Evolutionary conservation across 1,140 invertebrate species (phyloP), one percentile per base, ranked within the genome.

Genomic region (Trachymyrmex septentrionalis): DNA sequence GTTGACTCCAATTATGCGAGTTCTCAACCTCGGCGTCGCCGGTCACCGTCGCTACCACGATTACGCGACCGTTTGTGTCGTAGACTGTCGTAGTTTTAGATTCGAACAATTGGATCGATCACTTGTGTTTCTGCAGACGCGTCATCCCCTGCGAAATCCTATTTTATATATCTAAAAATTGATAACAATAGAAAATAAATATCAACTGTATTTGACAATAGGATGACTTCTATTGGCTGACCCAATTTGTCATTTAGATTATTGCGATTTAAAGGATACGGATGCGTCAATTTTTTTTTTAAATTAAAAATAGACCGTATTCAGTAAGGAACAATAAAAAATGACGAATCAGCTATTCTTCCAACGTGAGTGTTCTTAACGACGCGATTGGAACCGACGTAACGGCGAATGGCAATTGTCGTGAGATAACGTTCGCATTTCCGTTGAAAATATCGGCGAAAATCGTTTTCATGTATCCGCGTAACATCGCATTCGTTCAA

Each of bases 1-100:
- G 92, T 92, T 93, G 92, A 92, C 80, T 93, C 86, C 90, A 93
- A 93, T 93, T 93, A 93, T 92, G 88, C 87, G 88, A 92, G 91
- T 91, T 93, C 92, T 92, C 91, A 93, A 92, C 91, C 80, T 89
- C 89, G 86, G 44, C 84, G 78, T 73, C 87, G 72, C 30, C 30
- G 53, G 16, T 53, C 50, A 64, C 16, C 38, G 44, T 5, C 61
- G n/a, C 59, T 38, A 53, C 66, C 44, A 30, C 66, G 12, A 76
- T 85, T 85, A 80, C 86, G 71, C 86, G 81, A 19, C 21, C 78
- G 10, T 3, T 12, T 34, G 24, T 66, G 27, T n/a, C n/a, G n/a
- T 67, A 3, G 21, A 55, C 50, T 4, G 38, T 19, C 38, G 30
- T 9, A 38, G 0, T 82, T 59, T 76, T 19, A 76, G 4, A 44